Evolutionary conservation across 2,888 invertebrate genomes (phyloP).

Genomic region (Pseudoips prasinana): DNA sequence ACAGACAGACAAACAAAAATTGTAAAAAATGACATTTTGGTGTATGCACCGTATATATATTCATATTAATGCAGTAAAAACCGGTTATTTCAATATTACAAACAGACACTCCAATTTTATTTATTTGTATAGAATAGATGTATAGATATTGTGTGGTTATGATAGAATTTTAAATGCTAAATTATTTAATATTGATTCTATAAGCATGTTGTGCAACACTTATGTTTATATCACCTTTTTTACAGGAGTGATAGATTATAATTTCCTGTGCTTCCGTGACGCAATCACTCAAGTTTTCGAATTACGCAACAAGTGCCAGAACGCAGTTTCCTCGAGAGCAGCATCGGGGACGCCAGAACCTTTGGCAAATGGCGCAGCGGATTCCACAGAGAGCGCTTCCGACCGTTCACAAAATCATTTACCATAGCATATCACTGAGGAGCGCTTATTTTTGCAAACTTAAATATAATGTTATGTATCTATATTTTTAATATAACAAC

Average conservation of each 20-base stretch:
- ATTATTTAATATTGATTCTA: too few species aligned
- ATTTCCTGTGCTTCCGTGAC: constrained; percentile 97
- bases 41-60: too few species aligned
- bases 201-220: too few species aligned
- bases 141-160: too few species aligned
- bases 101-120: too few species aligned
- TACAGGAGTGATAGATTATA: constrained; percentile 98
- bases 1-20: too few species aligned
- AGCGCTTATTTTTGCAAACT: constrained; percentile 21
- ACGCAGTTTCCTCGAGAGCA: constrained; percentile 51
- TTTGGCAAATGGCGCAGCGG: constrained; percentile 60
- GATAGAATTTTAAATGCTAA: too few species aligned
- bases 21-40: too few species aligned
- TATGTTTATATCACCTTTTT: too few species aligned
- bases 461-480: constrained; percentile 23
- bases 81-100: too few species aligned
- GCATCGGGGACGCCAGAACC: constrained; percentile 53
- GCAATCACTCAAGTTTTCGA: constrained; percentile 98
- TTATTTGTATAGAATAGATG: too few species aligned
- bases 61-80: too few species aligned
- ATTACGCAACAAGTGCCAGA: constrained; percentile 87
- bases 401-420: constrained; percentile 53
- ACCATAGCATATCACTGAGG: constrained; percentile 51
- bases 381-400: constrained; percentile 60
- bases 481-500: constrained; percentile 30